Percentiles rank a stretch among this genome's conserved stretches.
These are phyloP conservation scores for Oligia strigilis DNA, from an alignment of 2,888 invertebrate genomes.

Conservation along the genomic window DNA sequence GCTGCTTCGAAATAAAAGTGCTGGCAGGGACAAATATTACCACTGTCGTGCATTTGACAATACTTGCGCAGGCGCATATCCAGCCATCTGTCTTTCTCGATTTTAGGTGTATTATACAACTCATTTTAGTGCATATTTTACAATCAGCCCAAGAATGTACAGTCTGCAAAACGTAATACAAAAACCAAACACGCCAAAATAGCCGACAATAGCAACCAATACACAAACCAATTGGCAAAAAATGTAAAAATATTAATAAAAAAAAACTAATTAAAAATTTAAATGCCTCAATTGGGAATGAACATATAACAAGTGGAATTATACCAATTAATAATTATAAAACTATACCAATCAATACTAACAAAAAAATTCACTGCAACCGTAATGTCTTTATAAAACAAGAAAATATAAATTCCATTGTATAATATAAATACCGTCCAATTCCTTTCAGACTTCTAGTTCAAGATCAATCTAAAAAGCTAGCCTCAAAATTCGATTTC, in stretches of 20 bases:
- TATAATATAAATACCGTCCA: conserved; percentile 65
- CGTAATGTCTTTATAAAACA: conserved; percentile 59
- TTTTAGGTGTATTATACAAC: conserved; percentile 37
- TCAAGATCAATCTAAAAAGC: conserved; percentile 60
- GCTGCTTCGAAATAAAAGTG: background rate
- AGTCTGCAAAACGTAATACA: conserved; percentile 63
- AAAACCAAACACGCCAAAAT: conserved; percentile 65
- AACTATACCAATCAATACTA: conserved; percentile 58
- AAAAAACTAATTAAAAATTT: conserved; percentile 66
- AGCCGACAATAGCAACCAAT: conserved; percentile 65
- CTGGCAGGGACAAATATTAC: background rate
- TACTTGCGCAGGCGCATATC: conserved; percentile 18
- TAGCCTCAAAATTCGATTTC: conserved; percentile 70
- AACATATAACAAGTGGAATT: conserved; percentile 68
- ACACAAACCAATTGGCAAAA: conserved; percentile 66
- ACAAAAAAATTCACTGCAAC: conserved; percentile 66
- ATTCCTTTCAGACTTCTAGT: conserved; percentile 62
- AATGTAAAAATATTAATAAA: conserved; percentile 51
- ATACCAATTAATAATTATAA: conserved; percentile 63
- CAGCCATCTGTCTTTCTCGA: conserved; percentile 1
- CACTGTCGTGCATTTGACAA: background rate
- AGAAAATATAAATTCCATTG: conserved; percentile 55
- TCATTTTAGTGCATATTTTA: conserved; percentile 28
- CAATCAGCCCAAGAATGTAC: conserved; percentile 17
- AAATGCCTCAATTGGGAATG: conserved; percentile 83